Evolutionary conservation across 2,797 vertebrate genomes (phyloP).

Genomic region (Hyperoplus immaculatus): DNA sequence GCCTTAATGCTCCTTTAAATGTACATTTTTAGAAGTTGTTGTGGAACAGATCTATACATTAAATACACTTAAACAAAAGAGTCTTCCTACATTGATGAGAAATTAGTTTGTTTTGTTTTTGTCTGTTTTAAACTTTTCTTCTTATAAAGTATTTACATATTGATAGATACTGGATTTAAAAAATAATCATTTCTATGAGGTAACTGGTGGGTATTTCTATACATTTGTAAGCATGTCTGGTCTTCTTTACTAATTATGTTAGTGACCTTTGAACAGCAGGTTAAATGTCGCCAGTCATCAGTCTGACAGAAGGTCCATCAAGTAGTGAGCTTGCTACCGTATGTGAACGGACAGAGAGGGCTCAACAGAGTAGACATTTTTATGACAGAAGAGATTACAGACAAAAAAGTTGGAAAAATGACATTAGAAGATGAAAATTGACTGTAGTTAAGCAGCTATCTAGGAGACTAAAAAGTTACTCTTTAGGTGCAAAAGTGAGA

Average conservation of each 20-base stretch:
- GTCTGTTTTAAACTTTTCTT: too few species aligned
- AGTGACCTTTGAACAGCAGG: too few species aligned
- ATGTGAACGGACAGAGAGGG: background rate
- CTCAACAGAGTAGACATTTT: background rate
- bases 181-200: too few species aligned
- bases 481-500: background rate
- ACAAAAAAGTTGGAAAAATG: too few species aligned
- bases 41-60: too few species aligned
- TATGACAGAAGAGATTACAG: background rate
- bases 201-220: background rate
- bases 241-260: background rate
- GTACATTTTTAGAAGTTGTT: too few species aligned
- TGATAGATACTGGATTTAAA: too few species aligned
- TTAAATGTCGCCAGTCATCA: background rate
- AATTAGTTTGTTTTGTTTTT: too few species aligned
- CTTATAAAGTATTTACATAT: too few species aligned
- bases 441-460: background rate
- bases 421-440: background rate
- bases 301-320: background rate
- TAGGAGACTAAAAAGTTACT: background rate
- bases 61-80: too few species aligned
- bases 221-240: background rate
- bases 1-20: too few species aligned
- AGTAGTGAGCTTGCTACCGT: background rate
- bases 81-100: too few species aligned